Base-by-base conservation (phyloP, 2,797 vertebrate species). In the Cuculus canorus region DNA sequence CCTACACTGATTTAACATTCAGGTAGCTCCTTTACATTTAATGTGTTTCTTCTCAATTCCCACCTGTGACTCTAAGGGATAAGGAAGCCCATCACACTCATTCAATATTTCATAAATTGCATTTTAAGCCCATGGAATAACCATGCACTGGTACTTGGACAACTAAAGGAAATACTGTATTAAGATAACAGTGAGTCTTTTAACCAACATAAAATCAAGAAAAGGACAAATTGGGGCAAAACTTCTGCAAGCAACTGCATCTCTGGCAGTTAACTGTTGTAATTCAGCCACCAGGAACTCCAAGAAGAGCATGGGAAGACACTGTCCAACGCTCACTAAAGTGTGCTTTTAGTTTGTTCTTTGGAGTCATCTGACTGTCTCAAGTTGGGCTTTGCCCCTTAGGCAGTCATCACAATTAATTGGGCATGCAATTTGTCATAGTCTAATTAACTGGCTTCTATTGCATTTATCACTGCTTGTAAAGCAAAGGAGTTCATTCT, bases 341-440 rank as follows among this genome's bases (percentile, higher is more conserved):
- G 19, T 84, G 57, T 92, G 41, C 73, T 43, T 45, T 91, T 95
- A 91, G n/a, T 61, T 68, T 82, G 45, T 69, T 81, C n/a, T 93
- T 92, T 56, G 43, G 69, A 89, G 64, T 80, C 78, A 83, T 83
- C 87, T 89, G 54, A 53, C 57, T 89, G 82, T 80, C 65, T 92
- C 2, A 1, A 82, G 92, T 92, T 72, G 81, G 50, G n/a, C 88
- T 96, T 90, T 90, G 61, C 35, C 93, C 95, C 71, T 59, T 30
- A 92, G 89, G 95, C 90, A 95, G 66, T 93, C 79, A 94, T 95
- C 95, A 95, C 59, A 96, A 94, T 94, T 96, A 97, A 97, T 96
- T 96, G 79, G 83, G 52, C 78, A 88, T 56, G 91, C 59, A 95
- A 94, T 96, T 96, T 95, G 61, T 96, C 94, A 96, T 66, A 75